Percentiles rank a stretch among this genome's conserved stretches.
phyloP scores from a whole-genome alignment of 1,140 invertebrate genomes.

The Batillaria attramentaria region DNA sequence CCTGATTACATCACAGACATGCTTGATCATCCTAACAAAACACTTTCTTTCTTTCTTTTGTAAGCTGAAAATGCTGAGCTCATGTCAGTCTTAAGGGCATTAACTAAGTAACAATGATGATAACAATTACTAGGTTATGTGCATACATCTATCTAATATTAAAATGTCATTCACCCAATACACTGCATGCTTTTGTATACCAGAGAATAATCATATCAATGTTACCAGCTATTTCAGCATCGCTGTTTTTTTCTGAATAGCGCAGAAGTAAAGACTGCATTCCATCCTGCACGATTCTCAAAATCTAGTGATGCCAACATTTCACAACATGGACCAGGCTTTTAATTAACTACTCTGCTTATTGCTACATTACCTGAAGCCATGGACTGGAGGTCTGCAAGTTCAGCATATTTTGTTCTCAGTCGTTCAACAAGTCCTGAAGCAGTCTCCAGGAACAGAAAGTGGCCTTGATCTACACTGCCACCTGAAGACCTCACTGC shows the following conservation, averaged over 20 bases:
- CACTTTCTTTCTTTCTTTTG: not conserved
- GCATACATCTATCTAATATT: not conserved
- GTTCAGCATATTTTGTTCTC: not conserved
- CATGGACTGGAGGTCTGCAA: slow-evolving; percentile 1
- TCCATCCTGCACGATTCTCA: not conserved
- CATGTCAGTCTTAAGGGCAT: too few species aligned
- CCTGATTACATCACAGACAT: not conserved
- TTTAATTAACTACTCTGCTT: too few species aligned
- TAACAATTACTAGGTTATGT: not conserved
- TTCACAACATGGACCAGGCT: too few species aligned
- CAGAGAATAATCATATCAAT: not conserved
- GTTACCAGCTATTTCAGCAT: not conserved
- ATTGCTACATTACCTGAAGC: slow-evolving; percentile 4
- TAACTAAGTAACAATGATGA: not conserved
- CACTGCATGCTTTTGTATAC: not conserved
- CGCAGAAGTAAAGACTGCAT: not conserved
- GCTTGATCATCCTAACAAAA: not conserved
- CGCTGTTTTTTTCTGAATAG: not conserved
- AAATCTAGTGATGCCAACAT: not conserved
- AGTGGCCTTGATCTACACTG: not conserved
- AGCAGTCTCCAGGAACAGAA: slow-evolving; percentile 10
- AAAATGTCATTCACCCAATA: not conserved
- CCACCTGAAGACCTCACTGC: not conserved
- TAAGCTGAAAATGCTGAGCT: too few species aligned
- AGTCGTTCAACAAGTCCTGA: not conserved